Conservation (phyloP, 2,888 invertebrate species). For the Spisula subtruncata region DNA sequence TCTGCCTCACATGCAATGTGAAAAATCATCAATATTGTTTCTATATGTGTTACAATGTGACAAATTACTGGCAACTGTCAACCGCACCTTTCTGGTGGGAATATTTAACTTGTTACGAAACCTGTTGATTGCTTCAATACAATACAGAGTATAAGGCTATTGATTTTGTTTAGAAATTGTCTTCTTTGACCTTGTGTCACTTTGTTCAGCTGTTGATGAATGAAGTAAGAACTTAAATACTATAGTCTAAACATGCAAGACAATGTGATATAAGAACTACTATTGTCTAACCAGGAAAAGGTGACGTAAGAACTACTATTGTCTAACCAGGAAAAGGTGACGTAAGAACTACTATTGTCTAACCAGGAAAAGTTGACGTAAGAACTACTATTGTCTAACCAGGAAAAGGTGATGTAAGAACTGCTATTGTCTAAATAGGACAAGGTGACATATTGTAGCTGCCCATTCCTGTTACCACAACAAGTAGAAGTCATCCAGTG, state of each 20-base stretch:
- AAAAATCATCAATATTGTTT: slow-evolving; percentile 10
- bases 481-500: too few species aligned
- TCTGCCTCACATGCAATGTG: not conserved
- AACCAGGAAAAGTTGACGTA: too few species aligned
- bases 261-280: not conserved
- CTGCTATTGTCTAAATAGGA: too few species aligned
- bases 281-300: not conserved
- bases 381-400: too few species aligned
- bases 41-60: not conserved
- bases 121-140: not conserved
- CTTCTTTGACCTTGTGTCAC: not conserved
- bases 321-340: too few species aligned
- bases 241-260: not conserved
- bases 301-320: too few species aligned
- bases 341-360: not conserved
- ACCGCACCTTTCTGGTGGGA: not conserved
- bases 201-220: not conserved
- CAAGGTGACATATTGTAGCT: too few species aligned
- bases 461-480: too few species aligned
- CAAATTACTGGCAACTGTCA: not conserved
- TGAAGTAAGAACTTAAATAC: not conserved
- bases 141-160: not conserved
- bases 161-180: not conserved
- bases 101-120: slow-evolving; percentile 10
- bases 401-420: not conserved